These are phyloP conservation scores for Drosophila mercatorum DNA, from an alignment of 2,888 invertebrate genomes.

Conservation along the genomic window DNA sequence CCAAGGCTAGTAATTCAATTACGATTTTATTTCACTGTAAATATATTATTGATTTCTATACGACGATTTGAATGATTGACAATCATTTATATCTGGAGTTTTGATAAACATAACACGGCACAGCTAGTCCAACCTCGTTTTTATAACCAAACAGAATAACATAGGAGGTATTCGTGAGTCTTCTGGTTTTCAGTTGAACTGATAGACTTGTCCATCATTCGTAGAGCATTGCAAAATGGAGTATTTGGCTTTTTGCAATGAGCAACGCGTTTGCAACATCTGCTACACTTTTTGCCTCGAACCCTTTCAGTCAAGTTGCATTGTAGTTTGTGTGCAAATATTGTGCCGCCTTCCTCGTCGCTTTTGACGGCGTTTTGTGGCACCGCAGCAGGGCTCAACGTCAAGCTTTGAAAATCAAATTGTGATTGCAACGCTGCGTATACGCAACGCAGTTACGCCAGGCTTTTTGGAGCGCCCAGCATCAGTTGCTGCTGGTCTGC, in stretches of 20 bases:
- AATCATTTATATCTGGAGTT: too few relatives aligned
- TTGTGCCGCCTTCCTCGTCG: slow-evolving; percentile 60
- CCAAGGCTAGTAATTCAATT: not conserved
- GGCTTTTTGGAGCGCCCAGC: slow-evolving; percentile 27
- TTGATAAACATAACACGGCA: too few relatives aligned
- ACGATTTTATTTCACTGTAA: not conserved
- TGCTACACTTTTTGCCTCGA: slow-evolving; percentile 16
- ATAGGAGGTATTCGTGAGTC: not conserved
- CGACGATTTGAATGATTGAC: too few relatives aligned
- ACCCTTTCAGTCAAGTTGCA: slow-evolving; percentile 44
- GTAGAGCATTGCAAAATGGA: slow-evolving; percentile 42
- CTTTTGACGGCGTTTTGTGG: slow-evolving; percentile 23
- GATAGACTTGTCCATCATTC: not conserved
- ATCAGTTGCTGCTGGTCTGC: slow-evolving; percentile 29
- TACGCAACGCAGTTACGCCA: slow-evolving; percentile 63
- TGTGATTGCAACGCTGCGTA: slow-evolving; percentile 72
- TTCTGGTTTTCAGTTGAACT: not conserved
- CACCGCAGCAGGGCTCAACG: slow-evolving; percentile 32
- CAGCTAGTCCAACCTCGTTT: too few relatives aligned
- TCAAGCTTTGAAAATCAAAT: slow-evolving; percentile 68
- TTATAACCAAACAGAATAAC: not conserved
- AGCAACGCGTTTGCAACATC: slow-evolving; percentile 32
- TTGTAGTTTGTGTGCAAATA: slow-evolving; percentile 70
- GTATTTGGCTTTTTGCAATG: slow-evolving; percentile 44
- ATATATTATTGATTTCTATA: too few relatives aligned